Evolutionary conservation across 1,140 invertebrate genomes (phyloP).

Genomic region (Dreissena polymorpha): DNA sequence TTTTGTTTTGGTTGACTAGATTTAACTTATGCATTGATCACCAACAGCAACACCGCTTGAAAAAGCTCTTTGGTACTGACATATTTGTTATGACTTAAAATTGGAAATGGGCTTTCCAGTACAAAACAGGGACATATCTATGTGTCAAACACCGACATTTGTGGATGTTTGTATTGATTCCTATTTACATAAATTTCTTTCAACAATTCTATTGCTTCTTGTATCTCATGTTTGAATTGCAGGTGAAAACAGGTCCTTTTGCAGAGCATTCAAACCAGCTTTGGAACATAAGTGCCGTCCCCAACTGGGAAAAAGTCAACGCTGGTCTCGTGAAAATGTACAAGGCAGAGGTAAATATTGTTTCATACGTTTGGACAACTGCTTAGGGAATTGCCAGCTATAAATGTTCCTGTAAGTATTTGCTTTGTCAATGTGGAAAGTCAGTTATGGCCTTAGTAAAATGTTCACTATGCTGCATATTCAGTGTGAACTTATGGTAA

Average conservation of each 20-base stretch:
- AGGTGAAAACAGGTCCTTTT: constrained; percentile 98
- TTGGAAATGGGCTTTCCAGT: too few relatives aligned
- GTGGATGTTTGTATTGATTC: too few relatives aligned
- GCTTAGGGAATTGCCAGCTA: background rate
- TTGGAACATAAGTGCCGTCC: constrained; percentile 98
- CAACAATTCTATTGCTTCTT: too few relatives aligned
- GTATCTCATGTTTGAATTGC: constrained; percentile 56
- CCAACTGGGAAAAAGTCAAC: constrained; percentile 97
- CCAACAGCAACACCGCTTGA: too few relatives aligned
- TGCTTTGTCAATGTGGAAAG: background rate
- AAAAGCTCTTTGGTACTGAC: too few relatives aligned
- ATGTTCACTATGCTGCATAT: background rate
- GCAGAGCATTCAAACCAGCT: constrained; percentile 99
- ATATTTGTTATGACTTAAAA: too few relatives aligned
- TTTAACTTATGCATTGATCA: too few relatives aligned
- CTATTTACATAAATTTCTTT: too few relatives aligned
- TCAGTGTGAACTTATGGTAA: background rate
- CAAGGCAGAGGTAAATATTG: constrained; percentile 91
- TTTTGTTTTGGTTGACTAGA: too few relatives aligned
- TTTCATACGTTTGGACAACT: background rate
- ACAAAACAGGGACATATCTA: too few relatives aligned
- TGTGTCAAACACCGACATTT: too few relatives aligned
- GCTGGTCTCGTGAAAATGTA: constrained; percentile 99
- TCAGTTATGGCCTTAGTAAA: background rate
- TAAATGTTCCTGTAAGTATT: background rate